Evolutionary conservation across 2,888 invertebrate species (phyloP).

Genomic region (Sarcophaga variegata): DNA sequence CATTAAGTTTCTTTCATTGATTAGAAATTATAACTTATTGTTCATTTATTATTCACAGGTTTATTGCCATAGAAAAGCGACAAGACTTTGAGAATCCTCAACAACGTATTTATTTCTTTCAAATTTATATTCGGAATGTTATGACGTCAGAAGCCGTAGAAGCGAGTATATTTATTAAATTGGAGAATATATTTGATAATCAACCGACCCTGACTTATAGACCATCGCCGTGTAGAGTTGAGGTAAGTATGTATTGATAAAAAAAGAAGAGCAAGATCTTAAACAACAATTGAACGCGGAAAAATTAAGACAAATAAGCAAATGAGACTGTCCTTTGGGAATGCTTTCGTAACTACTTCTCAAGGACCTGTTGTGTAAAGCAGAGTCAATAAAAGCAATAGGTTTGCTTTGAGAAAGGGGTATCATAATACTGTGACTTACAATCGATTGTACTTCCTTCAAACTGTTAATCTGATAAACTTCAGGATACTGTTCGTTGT

Average conservation of each 20-base stretch:
- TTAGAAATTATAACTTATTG: background rate
- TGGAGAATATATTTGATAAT: slow-evolving; percentile 83
- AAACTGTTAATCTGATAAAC: no score
- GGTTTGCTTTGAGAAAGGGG: no score
- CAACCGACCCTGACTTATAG: slow-evolving; percentile 83
- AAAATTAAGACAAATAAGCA: no score
- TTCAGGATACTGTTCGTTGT: no score
- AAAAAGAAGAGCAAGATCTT: no score
- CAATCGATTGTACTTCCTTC: no score
- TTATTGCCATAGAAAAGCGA: slow-evolving; percentile 77
- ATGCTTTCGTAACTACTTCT: no score
- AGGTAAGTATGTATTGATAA: slow-evolving; percentile 74
- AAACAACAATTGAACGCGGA: no score
- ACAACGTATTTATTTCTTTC: slow-evolving; percentile 82
- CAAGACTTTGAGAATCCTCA: slow-evolving; percentile 84
- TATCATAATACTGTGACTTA: no score
- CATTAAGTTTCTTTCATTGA: background rate
- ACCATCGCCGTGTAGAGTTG: slow-evolving; percentile 82
- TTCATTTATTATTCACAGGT: slow-evolving; percentile 69
- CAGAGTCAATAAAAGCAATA: no score
- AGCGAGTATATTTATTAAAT: slow-evolving; percentile 75
- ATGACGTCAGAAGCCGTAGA: slow-evolving; percentile 26
- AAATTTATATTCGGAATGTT: slow-evolving; percentile 74
- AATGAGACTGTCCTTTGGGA: no score
- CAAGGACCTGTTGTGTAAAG: no score